Base-by-base conservation (phyloP, 2,888 invertebrate genomes). In the Limnephilus auricula region DNA sequence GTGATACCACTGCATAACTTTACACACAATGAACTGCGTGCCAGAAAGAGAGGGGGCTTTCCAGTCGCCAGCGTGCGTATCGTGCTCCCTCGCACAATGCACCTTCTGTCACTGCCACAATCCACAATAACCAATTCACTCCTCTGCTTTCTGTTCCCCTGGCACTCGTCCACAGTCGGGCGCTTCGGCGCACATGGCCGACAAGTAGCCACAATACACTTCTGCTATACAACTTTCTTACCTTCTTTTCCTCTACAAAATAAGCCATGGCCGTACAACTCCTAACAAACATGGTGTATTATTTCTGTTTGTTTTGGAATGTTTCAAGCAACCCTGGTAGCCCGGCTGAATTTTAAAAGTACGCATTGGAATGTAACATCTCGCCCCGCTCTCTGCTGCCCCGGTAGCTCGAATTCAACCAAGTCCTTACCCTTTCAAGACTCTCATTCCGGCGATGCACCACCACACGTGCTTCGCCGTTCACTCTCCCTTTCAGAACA, bases 391-490 rank as follows among this genome's bases (percentile, higher is more conserved):
- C 94, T 84, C 93, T 95, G 94, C 90, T 93, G 88, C 93, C 94
- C 95, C 94, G 93, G 92, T 94, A 93, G 91, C 90, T 93, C 94
- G 94, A 95, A 95, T 95, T 95, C 94, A 94, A 93, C 91, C 92
- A 94, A 94, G 94, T 94, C 94, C 94, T 95, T 94, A 95, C 95
- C 94, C 95, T 95, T 95, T 95, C 94, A 93, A 93, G 92, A 93
- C 93, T 93, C 93, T 93, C 94, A 94, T 94, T 94, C 94, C 93
- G 93, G 84, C 83, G 83, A 92, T 91, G 92, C 92, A 92, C 89
- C 18, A 85, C 30, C 32, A 85, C 30, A 85, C n/a, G 40, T 13
- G 40, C n/a, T 65, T 40, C 90, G 89, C 89, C 79, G 90, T 91
- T 37, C 79, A 90, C 89, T 92, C 92, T 91, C 90, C 90, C 89